Percentiles rank a stretch among this genome's conserved stretches.
phyloP scores from a whole-genome alignment of 2,888 invertebrate species.

The Drosophila subsilvestris region DNA sequence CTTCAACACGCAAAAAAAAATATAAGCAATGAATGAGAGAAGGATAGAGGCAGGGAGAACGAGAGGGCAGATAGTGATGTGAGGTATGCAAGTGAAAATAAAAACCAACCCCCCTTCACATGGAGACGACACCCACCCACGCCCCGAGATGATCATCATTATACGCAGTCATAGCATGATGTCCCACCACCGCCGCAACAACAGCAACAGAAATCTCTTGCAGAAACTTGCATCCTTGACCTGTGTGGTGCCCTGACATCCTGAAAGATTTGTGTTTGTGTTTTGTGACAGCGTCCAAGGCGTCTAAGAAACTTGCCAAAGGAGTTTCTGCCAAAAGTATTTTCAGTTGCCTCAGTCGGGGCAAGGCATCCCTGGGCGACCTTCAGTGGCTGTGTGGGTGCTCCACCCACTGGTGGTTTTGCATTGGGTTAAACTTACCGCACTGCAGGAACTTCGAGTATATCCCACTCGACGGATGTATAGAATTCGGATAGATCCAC shows the following conservation, averaged over 20 bases:
- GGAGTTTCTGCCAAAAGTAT: conserved; percentile 67
- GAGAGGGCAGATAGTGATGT: conserved; percentile 1
- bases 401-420: background rate
- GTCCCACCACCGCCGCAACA: background rate
- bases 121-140: conserved; percentile 8
- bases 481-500: conserved; percentile 99
- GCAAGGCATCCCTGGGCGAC: conserved; percentile 12
- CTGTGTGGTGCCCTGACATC: conserved; percentile 59
- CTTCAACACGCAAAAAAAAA: conserved; percentile 44
- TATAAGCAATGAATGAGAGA: background rate
- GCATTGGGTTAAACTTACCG: conserved; percentile 86
- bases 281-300: conserved; percentile 75
- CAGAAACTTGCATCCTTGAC: conserved; percentile 63
- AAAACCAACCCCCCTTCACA: too few relatives aligned
- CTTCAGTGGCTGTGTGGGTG: background rate
- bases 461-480: conserved; percentile 99
- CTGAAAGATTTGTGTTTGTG: conserved; percentile 72
- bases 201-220: conserved; percentile 9
- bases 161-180: background rate
- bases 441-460: conserved; percentile 96
- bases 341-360: conserved; percentile 13
- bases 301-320: conserved; percentile 68
- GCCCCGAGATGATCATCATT: conserved; percentile 32
- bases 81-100: conserved; percentile 12
- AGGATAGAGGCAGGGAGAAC: background rate